These are phyloP conservation scores for Cheilosia grossa DNA, from an alignment of 2,888 invertebrate genomes.

Conservation along the genomic window DNA sequence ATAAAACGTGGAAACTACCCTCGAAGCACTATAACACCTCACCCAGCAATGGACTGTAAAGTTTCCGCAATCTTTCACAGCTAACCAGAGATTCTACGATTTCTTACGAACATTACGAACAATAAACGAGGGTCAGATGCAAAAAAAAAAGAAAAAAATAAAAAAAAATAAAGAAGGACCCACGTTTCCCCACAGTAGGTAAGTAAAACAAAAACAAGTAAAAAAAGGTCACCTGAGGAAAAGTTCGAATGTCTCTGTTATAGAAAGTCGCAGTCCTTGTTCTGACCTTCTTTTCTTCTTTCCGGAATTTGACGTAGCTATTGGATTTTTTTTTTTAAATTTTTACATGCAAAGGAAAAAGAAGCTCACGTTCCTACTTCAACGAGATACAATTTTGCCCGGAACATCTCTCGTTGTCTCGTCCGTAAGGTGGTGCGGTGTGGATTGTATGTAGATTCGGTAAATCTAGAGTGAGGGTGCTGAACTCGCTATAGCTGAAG, in stretches of 20 bases:
- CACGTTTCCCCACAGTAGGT: neutral
- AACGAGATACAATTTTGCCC: slow-evolving; percentile 47
- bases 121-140: slow-evolving; percentile 35
- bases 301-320: neutral
- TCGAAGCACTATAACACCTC: slow-evolving; percentile 61
- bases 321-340: slow-evolving; percentile 4
- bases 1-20: slow-evolving; percentile 55
- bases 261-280: slow-evolving; percentile 1
- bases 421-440: neutral
- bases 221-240: slow-evolving; percentile 49
- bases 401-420: slow-evolving; percentile 11
- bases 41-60: slow-evolving; percentile 58
- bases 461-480: slow-evolving; percentile 20
- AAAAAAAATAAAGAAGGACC: neutral
- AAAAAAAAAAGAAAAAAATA: neutral
- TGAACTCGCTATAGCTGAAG: slow-evolving; percentile 48
- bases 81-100: slow-evolving; percentile 25
- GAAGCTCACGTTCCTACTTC: slow-evolving; percentile 34
- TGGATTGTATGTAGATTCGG: neutral
- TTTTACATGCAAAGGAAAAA: slow-evolving; percentile 31
- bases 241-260: slow-evolving; percentile 33
- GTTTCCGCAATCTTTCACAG: slow-evolving; percentile 66
- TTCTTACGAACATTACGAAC: slow-evolving; percentile 21
- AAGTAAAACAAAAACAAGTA: neutral
- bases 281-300: slow-evolving; percentile 46